Conservation (phyloP, 2,113 vertebrate species). For the Nothoprocta perdicaria region DNA sequence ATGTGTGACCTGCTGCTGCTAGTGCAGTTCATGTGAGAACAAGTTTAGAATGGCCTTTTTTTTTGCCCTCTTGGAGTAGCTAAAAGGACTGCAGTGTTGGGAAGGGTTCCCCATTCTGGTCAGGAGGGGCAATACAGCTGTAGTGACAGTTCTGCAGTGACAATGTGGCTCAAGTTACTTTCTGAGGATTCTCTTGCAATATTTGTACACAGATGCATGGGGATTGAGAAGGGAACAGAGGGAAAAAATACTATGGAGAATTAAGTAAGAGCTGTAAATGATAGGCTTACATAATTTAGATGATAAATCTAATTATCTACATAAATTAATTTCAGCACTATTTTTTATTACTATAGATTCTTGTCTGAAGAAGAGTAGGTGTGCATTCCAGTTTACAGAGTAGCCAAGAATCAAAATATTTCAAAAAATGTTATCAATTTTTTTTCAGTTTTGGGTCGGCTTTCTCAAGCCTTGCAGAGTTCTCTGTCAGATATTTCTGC, state of each 20-base stretch:
- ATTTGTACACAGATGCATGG: not conserved
- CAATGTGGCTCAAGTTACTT: not conserved
- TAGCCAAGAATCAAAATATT: not conserved
- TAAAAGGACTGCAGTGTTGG: not conserved
- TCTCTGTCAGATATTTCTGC: not conserved
- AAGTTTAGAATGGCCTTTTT: not conserved
- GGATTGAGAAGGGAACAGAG: not conserved
- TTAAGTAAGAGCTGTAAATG: not conserved
- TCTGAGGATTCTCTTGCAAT: not conserved
- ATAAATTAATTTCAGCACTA: not conserved
- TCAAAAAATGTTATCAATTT: not conserved
- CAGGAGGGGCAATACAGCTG: rapidly evolving
- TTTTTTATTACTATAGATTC: not conserved
- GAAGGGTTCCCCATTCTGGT: not conserved
- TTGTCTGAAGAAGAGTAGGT: not conserved
- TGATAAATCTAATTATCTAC: not conserved
- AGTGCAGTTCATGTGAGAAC: not conserved
- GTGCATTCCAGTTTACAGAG: not conserved
- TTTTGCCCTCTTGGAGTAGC: not conserved
- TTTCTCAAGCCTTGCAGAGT: not conserved
- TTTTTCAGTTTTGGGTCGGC: not conserved
- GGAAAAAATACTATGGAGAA: not conserved
- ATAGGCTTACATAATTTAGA: not conserved
- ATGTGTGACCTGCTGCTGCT: not conserved
- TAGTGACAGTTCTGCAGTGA: not conserved